These are phyloP conservation scores for Leptobrachium leishanense DNA, from an alignment of 2,113 vertebrate species.

Conservation along the genomic window DNA sequence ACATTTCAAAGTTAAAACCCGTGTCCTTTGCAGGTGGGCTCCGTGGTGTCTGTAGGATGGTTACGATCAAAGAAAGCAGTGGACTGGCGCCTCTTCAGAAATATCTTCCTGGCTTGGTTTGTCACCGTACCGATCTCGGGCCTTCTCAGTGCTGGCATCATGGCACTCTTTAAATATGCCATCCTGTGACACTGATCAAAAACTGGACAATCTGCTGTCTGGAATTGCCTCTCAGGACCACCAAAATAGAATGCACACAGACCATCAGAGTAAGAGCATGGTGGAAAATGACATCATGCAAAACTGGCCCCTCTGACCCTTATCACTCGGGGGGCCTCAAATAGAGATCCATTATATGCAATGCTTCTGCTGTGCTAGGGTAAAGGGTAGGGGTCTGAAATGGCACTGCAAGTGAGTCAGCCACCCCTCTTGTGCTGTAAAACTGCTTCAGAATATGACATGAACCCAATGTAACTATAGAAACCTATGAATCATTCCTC, in stretches of 20 bases:
- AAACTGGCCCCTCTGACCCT: constrained; percentile 17
- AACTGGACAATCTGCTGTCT: constrained; percentile 38
- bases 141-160: constrained; percentile 89
- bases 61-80: constrained; percentile 91
- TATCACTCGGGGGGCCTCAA: constrained; percentile 38
- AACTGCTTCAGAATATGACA: constrained; percentile 55
- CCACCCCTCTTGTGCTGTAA: constrained; percentile 32
- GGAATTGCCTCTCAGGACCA: constrained; percentile 46
- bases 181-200: constrained; percentile 58
- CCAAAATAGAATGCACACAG: constrained; percentile 13
- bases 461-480: constrained; percentile 56
- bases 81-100: constrained; percentile 92
- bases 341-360: constrained; percentile 41
- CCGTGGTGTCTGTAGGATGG: constrained; percentile 93
- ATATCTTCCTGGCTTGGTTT: constrained; percentile 97
- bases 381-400: constrained; percentile 24
- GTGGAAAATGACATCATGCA: background rate
- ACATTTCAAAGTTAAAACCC: too few species aligned
- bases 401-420: background rate
- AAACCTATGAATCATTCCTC: constrained; percentile 47
- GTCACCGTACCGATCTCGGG: constrained; percentile 93
- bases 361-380: constrained; percentile 37
- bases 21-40: constrained; percentile 78
- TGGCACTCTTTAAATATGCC: constrained; percentile 81
- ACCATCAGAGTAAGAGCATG: constrained; percentile 14